Evolutionary conservation across 2,888 invertebrate genomes (phyloP).

Genomic region (Ectemnius continuus): DNA sequence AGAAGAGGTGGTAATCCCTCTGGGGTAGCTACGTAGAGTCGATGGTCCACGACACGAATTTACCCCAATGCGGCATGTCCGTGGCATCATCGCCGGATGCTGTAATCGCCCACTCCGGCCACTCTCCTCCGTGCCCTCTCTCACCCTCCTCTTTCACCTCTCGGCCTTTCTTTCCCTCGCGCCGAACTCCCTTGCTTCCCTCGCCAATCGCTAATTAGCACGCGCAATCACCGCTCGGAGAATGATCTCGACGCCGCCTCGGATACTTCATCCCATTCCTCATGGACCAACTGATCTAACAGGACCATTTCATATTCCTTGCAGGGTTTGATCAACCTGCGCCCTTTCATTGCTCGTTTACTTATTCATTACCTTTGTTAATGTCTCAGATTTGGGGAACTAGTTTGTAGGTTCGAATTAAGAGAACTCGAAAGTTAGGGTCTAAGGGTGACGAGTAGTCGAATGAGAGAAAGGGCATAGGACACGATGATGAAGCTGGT

Average conservation of each 20-base stretch:
- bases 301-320: too few relatives aligned
- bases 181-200: not conserved
- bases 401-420: too few relatives aligned
- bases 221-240: not conserved
- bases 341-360: too few relatives aligned
- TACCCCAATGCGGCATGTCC: constrained; percentile 68
- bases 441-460: too few relatives aligned
- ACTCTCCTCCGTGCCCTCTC: constrained; percentile 7
- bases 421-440: too few relatives aligned
- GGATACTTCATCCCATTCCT: not conserved
- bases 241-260: not conserved
- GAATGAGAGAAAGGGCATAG: not conserved
- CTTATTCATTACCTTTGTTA: too few relatives aligned
- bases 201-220: constrained; percentile 1
- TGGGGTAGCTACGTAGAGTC: constrained; percentile 55
- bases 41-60: constrained; percentile 61
- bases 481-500: not conserved
- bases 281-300: too few relatives aligned
- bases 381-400: too few relatives aligned
- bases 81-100: constrained; percentile 50
- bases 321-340: too few relatives aligned
- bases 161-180: constrained; percentile 1
- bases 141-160: constrained; percentile 14
- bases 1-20: constrained; percentile 69
- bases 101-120: constrained; percentile 43